A percentile compares a stretch with the other conserved stretches of the same genome.
Conservation (phyloP, 2,113 vertebrate genomes). For the Lanius collurio region DNA sequence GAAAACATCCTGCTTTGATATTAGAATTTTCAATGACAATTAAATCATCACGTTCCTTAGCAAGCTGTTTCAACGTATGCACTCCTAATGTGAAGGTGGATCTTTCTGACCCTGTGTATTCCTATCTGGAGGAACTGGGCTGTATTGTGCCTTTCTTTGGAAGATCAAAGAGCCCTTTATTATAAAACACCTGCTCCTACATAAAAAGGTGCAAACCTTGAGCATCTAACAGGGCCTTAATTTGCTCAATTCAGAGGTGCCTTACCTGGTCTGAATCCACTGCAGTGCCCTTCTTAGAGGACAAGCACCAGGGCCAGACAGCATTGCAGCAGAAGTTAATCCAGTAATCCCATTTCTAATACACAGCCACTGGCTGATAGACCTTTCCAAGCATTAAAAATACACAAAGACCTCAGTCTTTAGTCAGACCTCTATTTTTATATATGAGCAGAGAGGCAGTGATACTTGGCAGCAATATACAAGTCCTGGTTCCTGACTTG, state of each 20-base stretch:
- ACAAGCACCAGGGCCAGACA: neutral
- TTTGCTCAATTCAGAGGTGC: neutral
- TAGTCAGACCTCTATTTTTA: neutral
- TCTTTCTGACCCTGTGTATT: neutral
- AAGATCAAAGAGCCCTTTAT: neutral
- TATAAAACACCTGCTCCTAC: neutral
- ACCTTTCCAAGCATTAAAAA: neutral
- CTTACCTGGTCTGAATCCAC: neutral
- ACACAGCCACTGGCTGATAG: neutral
- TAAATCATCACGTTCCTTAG: neutral
- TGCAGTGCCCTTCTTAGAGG: neutral
- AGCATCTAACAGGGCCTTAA: neutral
- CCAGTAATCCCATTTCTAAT: neutral
- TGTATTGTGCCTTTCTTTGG: neutral
- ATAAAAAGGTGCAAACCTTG: neutral
- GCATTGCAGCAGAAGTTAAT: neutral
- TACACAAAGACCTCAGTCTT: neutral
- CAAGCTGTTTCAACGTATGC: neutral
- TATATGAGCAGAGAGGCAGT: neutral
- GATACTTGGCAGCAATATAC: neutral
- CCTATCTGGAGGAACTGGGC: accelerated
- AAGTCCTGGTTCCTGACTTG: neutral
- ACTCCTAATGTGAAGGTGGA: neutral
- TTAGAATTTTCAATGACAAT: neutral
- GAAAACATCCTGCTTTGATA: neutral